Evolutionary conservation across 1,140 invertebrate species (phyloP).

Genomic region (Drosophila sproati): DNA sequence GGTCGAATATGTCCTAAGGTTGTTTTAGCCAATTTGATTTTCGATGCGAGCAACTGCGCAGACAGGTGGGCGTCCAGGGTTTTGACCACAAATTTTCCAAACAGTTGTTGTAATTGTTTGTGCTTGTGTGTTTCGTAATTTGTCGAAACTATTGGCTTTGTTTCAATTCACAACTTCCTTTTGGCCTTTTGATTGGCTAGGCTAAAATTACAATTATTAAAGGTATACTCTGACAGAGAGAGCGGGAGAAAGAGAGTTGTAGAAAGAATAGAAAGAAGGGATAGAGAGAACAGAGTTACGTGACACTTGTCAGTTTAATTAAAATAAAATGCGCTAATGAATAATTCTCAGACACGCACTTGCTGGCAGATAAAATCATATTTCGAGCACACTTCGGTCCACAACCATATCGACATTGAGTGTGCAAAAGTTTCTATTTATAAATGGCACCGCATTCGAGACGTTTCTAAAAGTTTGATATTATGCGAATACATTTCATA

Average conservation of each 20-base stretch:
- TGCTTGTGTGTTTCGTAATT: constrained; percentile 26
- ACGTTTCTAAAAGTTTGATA: background rate
- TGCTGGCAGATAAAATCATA: constrained; percentile 15
- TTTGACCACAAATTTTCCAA: constrained; percentile 37
- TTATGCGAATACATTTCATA: background rate
- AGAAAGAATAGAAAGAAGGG: background rate
- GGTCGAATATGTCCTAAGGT: constrained; percentile 38
- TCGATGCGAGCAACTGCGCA: constrained; percentile 1
- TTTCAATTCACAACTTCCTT: constrained; percentile 16
- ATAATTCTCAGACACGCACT: constrained; percentile 34
- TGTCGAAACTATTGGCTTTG: constrained; percentile 25
- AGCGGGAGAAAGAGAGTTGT: background rate
- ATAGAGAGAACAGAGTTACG: constrained; percentile 47
- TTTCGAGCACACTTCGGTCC: constrained; percentile 36
- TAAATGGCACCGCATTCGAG: background rate
- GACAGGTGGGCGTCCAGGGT: constrained; percentile 38
- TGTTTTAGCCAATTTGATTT: constrained; percentile 46
- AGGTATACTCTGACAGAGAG: background rate
- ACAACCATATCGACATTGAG: background rate
- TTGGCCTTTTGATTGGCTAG: background rate
- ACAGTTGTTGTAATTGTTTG: constrained; percentile 15
- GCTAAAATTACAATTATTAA: constrained; percentile 57
- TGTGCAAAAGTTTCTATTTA: background rate
- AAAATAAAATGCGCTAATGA: constrained; percentile 72
- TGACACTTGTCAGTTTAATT: constrained; percentile 76